Evolutionary conservation across 2,888 invertebrate species (phyloP), one percentile per base, ranked within the genome.

Genomic region (Lutraria lutraria): DNA sequence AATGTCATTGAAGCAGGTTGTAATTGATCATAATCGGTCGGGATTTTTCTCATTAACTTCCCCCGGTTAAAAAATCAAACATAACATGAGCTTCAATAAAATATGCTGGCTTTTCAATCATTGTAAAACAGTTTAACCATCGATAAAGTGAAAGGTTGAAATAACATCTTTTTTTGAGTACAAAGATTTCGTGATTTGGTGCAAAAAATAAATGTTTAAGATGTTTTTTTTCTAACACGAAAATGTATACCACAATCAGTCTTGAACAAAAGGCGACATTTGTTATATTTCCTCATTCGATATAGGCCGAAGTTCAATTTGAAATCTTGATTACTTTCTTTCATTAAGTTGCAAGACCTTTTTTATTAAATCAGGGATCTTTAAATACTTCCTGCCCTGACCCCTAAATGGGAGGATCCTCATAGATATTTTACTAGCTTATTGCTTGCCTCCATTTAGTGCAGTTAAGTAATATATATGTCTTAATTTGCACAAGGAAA

Each of bases 21-120:
- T 15, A 76, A 68, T 76, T 76, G 31, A 76, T 76, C 76, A 31
- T 76, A 31, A 76, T 76, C 31, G 31, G 76, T 76, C 76, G 31
- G 1, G 2, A 34, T 76, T 76, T 76, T 68, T 68, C 25, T 76
- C 31, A 72, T 34, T 76, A 0, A 19, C 3, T 56, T 56, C 21
- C 15, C 31, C 15, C 6, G 13, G 29, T 31, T 31, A 31, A 31
- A 76, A 76, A 76, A 76, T 31, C 29, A 31, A n/a, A 76, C 76
- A 19, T 72, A 31, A 31, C 76, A n/a, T 19, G 31, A 76, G 29
- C 31, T 76, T 13, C 76, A 76, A 25, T 31, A 34, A 76, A 76
- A 34, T 31, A n/a, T 34, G 10, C 76, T 31, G 16, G 34, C 16
- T 19, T 34, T 76, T 76, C 76, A 76, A 76, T 76, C 15, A 76